These are phyloP conservation scores for Silurus glanis DNA, from an alignment of 2,113 vertebrate species.

Conservation along the genomic window DNA sequence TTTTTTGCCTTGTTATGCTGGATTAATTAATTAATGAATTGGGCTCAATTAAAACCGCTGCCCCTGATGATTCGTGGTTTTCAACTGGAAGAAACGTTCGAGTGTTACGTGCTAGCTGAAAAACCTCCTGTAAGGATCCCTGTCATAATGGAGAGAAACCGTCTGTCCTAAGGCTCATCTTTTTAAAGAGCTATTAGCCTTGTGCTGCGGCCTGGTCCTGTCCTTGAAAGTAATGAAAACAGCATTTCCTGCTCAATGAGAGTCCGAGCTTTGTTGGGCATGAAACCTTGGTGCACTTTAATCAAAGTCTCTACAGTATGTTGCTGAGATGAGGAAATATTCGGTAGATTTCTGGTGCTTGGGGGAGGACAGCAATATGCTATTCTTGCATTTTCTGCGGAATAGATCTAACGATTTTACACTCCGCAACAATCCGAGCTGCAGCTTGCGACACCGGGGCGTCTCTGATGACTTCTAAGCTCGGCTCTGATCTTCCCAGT, in stretches of 20 bases:
- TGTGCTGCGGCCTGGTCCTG: not conserved
- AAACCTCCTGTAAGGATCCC: not conserved
- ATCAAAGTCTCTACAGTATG: not conserved
- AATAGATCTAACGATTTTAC: not conserved
- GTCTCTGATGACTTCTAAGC: constrained; percentile 14
- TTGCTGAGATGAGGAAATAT: constrained; percentile 14
- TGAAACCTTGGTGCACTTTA: constrained; percentile 15
- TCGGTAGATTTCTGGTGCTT: not conserved
- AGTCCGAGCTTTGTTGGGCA: not conserved
- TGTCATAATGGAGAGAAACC: not conserved
- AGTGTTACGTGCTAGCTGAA: not conserved
- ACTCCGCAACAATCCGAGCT: constrained; percentile 22
- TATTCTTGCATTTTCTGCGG: constrained; percentile 12
- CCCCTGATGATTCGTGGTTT: not conserved
- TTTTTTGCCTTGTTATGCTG: constrained; percentile 19
- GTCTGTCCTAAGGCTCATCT: constrained; percentile 7
- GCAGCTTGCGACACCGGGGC: constrained; percentile 21
- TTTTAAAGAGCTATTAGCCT: constrained; percentile 36
- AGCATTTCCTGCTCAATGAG: not conserved
- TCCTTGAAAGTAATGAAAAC: constrained; percentile 37
- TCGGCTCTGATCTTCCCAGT: constrained; percentile 31
- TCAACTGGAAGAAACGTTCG: not conserved
- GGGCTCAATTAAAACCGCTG: not conserved
- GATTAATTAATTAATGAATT: not conserved
- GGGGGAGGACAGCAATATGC: not conserved